phyloP scores from a whole-genome alignment of 2,113 vertebrate species.

The Melanostigma gelatinosum region DNA sequence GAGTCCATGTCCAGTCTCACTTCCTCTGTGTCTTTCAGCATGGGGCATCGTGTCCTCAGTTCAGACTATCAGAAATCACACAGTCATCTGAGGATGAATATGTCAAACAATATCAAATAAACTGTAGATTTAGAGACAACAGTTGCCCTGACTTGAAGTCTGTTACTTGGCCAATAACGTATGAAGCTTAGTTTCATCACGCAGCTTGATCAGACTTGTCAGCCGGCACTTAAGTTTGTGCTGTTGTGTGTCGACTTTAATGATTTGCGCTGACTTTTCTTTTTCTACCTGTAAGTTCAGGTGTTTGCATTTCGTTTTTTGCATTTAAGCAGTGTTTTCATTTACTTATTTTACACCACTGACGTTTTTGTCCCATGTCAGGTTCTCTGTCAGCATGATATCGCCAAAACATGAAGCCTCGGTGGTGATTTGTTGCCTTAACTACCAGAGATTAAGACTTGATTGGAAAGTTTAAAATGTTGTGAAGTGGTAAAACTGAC shows the following conservation, averaged over 20 bases:
- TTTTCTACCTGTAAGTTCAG: background rate
- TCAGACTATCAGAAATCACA: constrained; percentile 27
- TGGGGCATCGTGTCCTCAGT: background rate
- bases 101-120: background rate
- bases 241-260: background rate
- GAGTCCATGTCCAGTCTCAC: constrained; percentile 24
- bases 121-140: background rate
- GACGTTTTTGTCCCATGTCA: background rate
- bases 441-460: background rate
- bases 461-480: background rate
- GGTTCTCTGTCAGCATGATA: background rate
- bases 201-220: constrained; percentile 57
- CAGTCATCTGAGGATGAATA: background rate
- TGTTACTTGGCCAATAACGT: background rate
- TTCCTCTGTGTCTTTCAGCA: background rate
- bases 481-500: background rate
- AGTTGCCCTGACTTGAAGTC: background rate
- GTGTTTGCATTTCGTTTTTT: background rate
- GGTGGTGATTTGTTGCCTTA: background rate
- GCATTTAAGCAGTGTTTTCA: background rate
- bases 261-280: background rate
- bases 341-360: background rate
- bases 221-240: background rate
- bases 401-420: background rate
- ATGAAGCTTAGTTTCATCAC: background rate